phyloP scores from a whole-genome alignment of 1,140 invertebrate genomes.

The Monomorium pharaonis region DNA sequence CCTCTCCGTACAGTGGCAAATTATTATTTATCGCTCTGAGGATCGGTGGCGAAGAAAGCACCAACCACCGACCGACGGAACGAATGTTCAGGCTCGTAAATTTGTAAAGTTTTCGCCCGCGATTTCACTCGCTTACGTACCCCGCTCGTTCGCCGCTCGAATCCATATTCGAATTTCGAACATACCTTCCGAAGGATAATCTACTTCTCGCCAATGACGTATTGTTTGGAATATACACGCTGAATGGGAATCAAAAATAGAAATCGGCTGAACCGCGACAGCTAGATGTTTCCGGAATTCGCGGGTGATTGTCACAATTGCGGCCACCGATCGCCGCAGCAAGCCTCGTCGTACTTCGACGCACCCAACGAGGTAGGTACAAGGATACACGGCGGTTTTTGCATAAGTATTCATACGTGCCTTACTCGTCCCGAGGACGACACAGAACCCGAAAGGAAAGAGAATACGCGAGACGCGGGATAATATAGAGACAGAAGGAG shows the following conservation, averaged over 20 bases:
- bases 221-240: not conserved
- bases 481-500: slow-evolving; percentile 12
- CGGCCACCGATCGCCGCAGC: slow-evolving; percentile 24
- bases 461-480: not conserved
- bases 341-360: slow-evolving; percentile 30
- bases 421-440: not conserved
- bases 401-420: slow-evolving; percentile 17
- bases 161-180: not conserved
- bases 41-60: slow-evolving; percentile 35
- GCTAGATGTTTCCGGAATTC: slow-evolving; percentile 55
- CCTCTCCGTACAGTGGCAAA: slow-evolving; percentile 63
- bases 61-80: slow-evolving; percentile 67
- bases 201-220: not conserved
- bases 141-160: not conserved
- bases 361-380: not conserved
- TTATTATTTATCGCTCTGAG: slow-evolving; percentile 70
- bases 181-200: not conserved
- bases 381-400: slow-evolving; percentile 26
- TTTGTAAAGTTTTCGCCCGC: slow-evolving; percentile 62
- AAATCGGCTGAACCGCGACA: not conserved
- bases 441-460: not conserved
- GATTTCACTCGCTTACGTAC: slow-evolving; percentile 40
- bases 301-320: slow-evolving; percentile 54
- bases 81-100: slow-evolving; percentile 61
- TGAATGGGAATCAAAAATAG: not conserved